phyloP scores from a whole-genome alignment of 2,797 vertebrate species.

The Urosaurus nigricauda region DNA sequence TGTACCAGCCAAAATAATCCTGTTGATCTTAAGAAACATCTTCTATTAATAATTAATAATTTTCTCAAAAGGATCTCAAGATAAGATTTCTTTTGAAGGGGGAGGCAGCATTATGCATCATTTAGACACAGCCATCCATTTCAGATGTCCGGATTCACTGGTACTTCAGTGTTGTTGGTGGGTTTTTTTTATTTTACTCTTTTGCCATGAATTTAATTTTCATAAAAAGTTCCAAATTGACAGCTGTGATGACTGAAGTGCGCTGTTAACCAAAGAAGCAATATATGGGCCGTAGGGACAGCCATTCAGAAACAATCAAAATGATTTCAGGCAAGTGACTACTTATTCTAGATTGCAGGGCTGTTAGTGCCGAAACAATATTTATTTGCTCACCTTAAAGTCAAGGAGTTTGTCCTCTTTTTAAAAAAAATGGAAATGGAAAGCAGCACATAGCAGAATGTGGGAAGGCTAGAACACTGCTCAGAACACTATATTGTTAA shows the following conservation, averaged over 20 bases:
- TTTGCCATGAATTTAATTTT: slow-evolving; percentile 39
- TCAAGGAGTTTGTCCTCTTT: background rate
- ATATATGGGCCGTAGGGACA: slow-evolving; percentile 9
- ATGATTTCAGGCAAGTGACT: slow-evolving; percentile 28
- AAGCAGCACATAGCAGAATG: background rate
- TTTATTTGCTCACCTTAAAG: slow-evolving; percentile 27
- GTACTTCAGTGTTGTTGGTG: background rate
- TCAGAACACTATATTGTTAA: background rate
- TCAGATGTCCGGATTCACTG: background rate
- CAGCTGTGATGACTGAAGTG: slow-evolving; percentile 31
- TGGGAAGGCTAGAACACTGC: background rate
- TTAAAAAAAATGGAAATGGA: slow-evolving; percentile 2
- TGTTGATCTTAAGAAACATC: background rate
- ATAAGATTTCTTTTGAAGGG: background rate
- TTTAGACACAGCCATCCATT: background rate
- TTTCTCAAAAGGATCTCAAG: slow-evolving; percentile 10
- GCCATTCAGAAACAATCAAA: slow-evolving; percentile 33
- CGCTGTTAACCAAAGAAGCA: slow-evolving; percentile 14
- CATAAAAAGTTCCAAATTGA: slow-evolving; percentile 32
- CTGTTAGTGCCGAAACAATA: slow-evolving; percentile 28
- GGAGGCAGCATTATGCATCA: background rate
- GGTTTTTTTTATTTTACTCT: background rate
- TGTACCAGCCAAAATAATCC: background rate
- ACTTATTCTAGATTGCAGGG: slow-evolving; percentile 27
- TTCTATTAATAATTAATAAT: slow-evolving; percentile 18